Base-by-base conservation (phyloP, 2,888 invertebrate species). In the Cephus spinipes region DNA sequence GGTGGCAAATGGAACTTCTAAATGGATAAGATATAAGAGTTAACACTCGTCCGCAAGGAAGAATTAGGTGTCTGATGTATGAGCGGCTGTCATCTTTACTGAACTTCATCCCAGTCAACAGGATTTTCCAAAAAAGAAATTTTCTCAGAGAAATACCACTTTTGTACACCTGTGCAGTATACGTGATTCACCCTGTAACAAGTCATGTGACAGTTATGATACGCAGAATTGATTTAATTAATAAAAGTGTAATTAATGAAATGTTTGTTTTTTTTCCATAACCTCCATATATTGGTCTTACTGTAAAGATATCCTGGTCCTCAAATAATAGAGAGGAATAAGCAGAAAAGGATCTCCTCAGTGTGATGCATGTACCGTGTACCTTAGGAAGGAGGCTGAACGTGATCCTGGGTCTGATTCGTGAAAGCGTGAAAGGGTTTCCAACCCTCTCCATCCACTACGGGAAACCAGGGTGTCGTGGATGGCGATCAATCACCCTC, bases 401-500 rank as follows among this genome's bases (percentile, higher is more conserved):
- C 87, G 86, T 88, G 88, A 89, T 87, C 87, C 87, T 83, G 84
- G 85, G 89, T 88, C 89, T 89, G 87, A 88, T 90, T 86, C 87
- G 83, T 86, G 88, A 87, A 87, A 87, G 87, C 85, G 86, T 85
- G 86, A 89, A 89, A 89, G 89, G 89, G 89, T 88, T 89, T 83
- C 83, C 82, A 83, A 85, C 82, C 82, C 84, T 84, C 85, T 73
- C 76, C 78, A 78, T 79, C 76, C 85, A 87, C 85, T 74, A 31
- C 34, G 34, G 33, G 82, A 86, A 85, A 86, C 85, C 74, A 34
- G 86, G 88, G 88, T 90, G 87, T 87, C 87, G 87, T 85, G 85
- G 85, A 85, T 85, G 84, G 88, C 88, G 89, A 90, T 90, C 90
- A 89, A 90, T 90, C 90, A 90, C 89, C 84, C 55, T 23, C 55